Conservation (phyloP, 2,113 vertebrate species). For the Ornithorhynchus anatinus region DNA sequence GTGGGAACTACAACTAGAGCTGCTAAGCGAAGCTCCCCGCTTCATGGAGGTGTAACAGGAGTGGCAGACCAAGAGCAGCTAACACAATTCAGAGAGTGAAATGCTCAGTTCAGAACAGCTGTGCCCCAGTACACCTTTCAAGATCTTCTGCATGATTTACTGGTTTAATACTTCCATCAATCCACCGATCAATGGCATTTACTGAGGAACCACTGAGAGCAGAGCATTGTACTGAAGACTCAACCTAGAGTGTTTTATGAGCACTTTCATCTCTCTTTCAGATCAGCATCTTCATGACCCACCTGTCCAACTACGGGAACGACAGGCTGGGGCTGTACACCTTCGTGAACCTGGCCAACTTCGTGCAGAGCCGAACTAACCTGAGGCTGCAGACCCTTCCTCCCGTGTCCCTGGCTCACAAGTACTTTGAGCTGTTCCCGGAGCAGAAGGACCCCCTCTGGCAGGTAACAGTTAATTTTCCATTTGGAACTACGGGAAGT, state of each 20-base stretch:
- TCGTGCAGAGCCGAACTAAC: conserved; percentile 90
- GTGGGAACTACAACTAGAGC: no score
- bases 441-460: conserved; percentile 94
- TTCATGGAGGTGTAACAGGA: no score
- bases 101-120: no score
- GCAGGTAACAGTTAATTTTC: conserved; percentile 79
- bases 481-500: background rate
- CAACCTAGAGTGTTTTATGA: background rate
- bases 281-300: conserved; percentile 99
- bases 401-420: conserved; percentile 87
- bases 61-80: no score
- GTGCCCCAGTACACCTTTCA: no score
- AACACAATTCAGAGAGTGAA: no score
- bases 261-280: conserved; percentile 58
- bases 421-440: conserved; percentile 95
- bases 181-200: no score
- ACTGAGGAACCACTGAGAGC: no score
- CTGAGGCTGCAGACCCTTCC: conserved; percentile 87
- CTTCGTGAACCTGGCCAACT: conserved; percentile 90
- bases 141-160: no score
- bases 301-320: conserved; percentile 96
- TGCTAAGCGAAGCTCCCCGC: no score
- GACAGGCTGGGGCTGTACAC: conserved; percentile 96
- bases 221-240: no score
- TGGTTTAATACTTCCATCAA: no score